Evolutionary conservation across 2,113 vertebrate genomes (phyloP), one percentile per base, ranked within the genome.

Genomic region (Cheilinus undulatus): DNA sequence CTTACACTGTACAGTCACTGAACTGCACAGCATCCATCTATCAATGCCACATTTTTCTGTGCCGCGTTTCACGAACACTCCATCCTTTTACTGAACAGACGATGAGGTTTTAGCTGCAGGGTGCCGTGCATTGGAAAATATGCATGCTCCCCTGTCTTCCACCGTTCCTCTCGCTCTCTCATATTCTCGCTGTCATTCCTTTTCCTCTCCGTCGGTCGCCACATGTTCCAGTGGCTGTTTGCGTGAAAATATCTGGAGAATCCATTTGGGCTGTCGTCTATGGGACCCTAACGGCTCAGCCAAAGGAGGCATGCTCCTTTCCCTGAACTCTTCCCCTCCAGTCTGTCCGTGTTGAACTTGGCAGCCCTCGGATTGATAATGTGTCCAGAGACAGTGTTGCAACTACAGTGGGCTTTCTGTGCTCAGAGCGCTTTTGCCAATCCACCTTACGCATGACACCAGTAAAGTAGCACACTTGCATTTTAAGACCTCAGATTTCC

Each of bases 251-350:
- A 78, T 88, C 84, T 87, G 84, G 80, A 87, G 79, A 76, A 82
- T 78, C 75, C 63, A 86, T 90, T 80, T 69, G 58, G 58, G 22
- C 38, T 58, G 79, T 80, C 26, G 17, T 83, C 66, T 72, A 38
- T 45, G 58, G 58, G 73, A 79, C 66, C 63, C 24, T 73, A 72
- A 46, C 49, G 40, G 57, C 66, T 73, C 26, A 69, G 81, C 76
- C 50, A 71, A 46, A 76, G 74, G 54, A 78, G 74, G 69, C 62
- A 7, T 61, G 60, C 76, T 80, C 78, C 67, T 76, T 60, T 75
- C 82, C 82, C 80, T 88, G 79, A 90, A 89, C 81, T 84, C 74
- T 86, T 85, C 74, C 74, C 79, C 80, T 86, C 74, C 70, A 15
- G 56, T 80, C 60, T 76, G 84, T 73, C 56, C 38, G 50, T 84